A percentile compares a stretch with the other conserved stretches of the same genome.
These are phyloP conservation scores for Lepilemur septentrionalis DNA, from an alignment of 2,797 vertebrate species.

Conservation along the genomic window DNA sequence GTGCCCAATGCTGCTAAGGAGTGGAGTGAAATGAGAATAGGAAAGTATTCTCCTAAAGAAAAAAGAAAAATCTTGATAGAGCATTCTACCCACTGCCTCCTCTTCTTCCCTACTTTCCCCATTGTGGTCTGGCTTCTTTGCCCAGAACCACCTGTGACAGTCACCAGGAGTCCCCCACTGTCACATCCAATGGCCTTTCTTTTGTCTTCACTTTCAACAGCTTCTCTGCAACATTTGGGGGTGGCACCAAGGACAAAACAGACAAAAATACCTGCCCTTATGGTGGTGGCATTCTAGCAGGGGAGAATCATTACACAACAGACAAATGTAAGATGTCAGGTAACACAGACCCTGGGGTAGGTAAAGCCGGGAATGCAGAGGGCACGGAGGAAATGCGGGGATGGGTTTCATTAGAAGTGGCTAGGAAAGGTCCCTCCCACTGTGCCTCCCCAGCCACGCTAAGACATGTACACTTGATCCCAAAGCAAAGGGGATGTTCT, in stretches of 20 bases:
- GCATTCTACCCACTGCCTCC: background rate
- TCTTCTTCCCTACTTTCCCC: background rate
- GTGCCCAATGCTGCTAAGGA: background rate
- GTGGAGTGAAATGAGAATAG: background rate
- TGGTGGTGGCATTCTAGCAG: background rate
- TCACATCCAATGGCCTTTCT: background rate
- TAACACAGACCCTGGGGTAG: background rate
- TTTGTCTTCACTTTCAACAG: background rate
- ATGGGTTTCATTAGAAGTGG: background rate
- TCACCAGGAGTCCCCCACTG: background rate
- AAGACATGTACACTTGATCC: background rate
- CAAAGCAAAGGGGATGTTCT: background rate
- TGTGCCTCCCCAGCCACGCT: background rate
- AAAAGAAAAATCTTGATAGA: background rate
- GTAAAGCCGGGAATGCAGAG: background rate
- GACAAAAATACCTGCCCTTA: background rate
- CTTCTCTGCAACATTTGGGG: background rate
- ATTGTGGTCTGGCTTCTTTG: background rate
- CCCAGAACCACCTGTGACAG: background rate
- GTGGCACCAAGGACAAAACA: slow-evolving; percentile 15
- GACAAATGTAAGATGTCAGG: background rate
- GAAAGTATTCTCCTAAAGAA: background rate
- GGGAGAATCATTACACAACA: background rate
- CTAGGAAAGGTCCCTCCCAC: background rate
- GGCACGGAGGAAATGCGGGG: fast-evolving